Evolutionary conservation across 2,797 vertebrate species (phyloP).

Genomic region (Fringilla coelebs): DNA sequence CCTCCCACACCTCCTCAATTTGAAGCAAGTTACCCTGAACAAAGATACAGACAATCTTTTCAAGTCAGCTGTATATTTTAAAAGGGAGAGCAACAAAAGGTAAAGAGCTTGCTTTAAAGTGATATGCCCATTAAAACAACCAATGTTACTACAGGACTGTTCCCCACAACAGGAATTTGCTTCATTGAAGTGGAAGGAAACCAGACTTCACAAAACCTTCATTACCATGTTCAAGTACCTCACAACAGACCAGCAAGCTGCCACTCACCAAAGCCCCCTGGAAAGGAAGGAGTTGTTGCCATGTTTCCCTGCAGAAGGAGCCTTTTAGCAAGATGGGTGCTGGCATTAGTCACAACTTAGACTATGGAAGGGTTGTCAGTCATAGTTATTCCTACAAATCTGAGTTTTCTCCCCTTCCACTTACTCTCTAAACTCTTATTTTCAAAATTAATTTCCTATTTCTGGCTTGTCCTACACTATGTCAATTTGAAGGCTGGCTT

Average conservation of each 20-base stretch:
- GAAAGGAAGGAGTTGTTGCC: not conserved
- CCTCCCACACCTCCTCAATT: not conserved
- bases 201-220: conserved; percentile 11
- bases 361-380: not conserved
- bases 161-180: not conserved
- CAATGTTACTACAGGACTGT: not conserved
- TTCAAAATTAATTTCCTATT: conserved; percentile 29
- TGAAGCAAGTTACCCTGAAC: not conserved
- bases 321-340: not conserved
- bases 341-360: not conserved
- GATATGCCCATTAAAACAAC: not conserved
- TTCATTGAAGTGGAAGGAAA: not conserved
- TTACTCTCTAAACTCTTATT: not conserved
- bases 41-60: not conserved
- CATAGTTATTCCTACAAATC: not conserved
- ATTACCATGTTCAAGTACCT: not conserved
- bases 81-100: not conserved
- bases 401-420: not conserved
- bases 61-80: not conserved
- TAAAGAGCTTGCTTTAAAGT: not conserved
- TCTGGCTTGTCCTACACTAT: not conserved
- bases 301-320: not conserved
- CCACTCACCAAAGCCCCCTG: not conserved
- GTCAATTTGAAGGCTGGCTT: conserved; percentile 12
- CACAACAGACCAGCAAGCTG: not conserved